A percentile compares a stretch with the other conserved stretches of the same genome.
Conservation (phyloP, 1,140 invertebrate species). For the Meloidogyne chitwoodi region DNA sequence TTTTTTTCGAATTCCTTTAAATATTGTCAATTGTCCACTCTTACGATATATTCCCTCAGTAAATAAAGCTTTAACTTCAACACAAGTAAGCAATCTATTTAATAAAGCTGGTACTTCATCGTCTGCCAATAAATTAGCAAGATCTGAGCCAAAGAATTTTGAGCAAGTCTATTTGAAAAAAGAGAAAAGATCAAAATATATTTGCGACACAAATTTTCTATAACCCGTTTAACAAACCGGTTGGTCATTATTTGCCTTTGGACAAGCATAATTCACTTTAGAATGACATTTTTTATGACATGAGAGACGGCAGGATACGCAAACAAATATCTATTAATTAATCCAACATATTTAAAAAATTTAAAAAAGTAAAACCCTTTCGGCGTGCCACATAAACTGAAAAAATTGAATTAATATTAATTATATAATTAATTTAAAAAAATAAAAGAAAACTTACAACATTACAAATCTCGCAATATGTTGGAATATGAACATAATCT, state of each 20-base stretch:
- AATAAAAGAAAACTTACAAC: conserved; percentile 7
- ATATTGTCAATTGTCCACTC: conserved; percentile 67
- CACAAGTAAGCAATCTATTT: conserved; percentile 75
- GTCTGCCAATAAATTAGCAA: conserved; percentile 67
- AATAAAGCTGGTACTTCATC: conserved; percentile 77
- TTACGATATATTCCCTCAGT: conserved; percentile 89
- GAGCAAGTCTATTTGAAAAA: conserved; percentile 33
- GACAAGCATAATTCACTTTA: conserved; percentile 66
- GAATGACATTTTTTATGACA: conserved; percentile 88
- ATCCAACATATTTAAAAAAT: not conserved
- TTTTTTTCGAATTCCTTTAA: conserved; percentile 37
- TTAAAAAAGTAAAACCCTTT: conserved; percentile 61
- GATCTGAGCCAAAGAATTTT: conserved; percentile 73
- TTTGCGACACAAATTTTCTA: too few relatives aligned
- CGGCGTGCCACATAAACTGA: conserved; percentile 88
- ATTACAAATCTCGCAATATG: conserved; percentile 84
- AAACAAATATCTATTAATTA: conserved; percentile 70
- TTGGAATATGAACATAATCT: conserved; percentile 86
- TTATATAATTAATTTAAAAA: not conserved
- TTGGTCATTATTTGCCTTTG: conserved; percentile 56
- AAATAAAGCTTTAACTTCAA: conserved; percentile 85
- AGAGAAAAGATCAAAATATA: too few relatives aligned
- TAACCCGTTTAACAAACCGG: too few relatives aligned
- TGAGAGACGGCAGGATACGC: conserved; percentile 82
- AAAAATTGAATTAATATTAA: conserved; percentile 60